phyloP scores from a whole-genome alignment of 2,113 vertebrate genomes.

The Pontoporia blainvillei region DNA sequence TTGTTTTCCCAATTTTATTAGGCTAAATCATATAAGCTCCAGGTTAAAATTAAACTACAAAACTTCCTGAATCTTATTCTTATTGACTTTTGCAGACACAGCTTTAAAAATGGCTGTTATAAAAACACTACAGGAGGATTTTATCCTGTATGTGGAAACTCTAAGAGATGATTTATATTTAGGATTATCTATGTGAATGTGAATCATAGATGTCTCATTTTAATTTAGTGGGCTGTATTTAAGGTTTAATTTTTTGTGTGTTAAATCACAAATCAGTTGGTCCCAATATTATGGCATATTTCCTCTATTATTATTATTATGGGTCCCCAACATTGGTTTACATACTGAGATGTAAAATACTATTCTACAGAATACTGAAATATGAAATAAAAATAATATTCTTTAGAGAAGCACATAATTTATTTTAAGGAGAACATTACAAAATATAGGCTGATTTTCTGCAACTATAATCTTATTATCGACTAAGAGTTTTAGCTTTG shows the following conservation, averaged over 20 bases:
- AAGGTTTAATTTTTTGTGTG: neutral
- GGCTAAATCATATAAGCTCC: slow-evolving; percentile 60
- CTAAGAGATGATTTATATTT: slow-evolving; percentile 24
- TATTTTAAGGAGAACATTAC: neutral
- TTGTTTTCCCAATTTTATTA: slow-evolving; percentile 62
- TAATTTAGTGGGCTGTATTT: neutral
- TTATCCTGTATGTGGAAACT: neutral
- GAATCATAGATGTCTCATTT: neutral
- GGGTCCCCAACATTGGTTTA: neutral
- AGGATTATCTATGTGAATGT: slow-evolving; percentile 8
- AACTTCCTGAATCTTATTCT: slow-evolving; percentile 67
- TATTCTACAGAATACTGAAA: neutral
- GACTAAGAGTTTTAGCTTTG: neutral
- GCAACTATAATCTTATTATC: neutral
- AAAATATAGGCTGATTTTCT: neutral
- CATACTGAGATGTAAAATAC: neutral
- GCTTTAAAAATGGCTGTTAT: slow-evolving; percentile 35
- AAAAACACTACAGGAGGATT: neutral
- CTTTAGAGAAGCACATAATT: neutral
- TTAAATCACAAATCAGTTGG: neutral
- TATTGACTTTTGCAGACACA: slow-evolving; percentile 56
- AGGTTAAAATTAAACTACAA: slow-evolving; percentile 61
- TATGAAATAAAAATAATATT: slow-evolving; percentile 12
- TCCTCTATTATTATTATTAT: neutral
- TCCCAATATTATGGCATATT: neutral